Percentiles rank a stretch among this genome's conserved stretches.
phyloP scores from a whole-genome alignment of 92 coral and sea anemone genomes.

The Virgularia gustaviana region DNA sequence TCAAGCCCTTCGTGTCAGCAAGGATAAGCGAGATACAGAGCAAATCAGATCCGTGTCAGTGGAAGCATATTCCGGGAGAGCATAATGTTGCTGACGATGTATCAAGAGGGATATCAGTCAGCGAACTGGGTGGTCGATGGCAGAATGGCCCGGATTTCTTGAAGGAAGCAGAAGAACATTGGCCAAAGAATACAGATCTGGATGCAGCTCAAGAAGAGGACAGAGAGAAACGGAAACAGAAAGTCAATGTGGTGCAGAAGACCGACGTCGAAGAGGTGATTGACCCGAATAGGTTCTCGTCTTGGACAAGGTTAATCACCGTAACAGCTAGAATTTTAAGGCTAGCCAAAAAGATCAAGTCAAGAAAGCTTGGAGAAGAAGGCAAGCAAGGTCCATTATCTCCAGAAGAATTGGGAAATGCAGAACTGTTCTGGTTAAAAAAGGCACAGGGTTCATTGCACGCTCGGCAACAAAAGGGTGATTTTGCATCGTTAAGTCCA shows the following conservation, averaged over 20 bases:
- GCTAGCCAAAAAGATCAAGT: slow-evolving; percentile 19
- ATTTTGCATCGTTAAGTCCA: slow-evolving; percentile 46
- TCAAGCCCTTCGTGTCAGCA: slow-evolving; percentile 48
- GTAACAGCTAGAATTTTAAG: slow-evolving; percentile 40
- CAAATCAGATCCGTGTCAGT: slow-evolving; percentile 36
- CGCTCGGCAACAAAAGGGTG: slow-evolving; percentile 39
- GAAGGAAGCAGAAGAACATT: slow-evolving; percentile 23
- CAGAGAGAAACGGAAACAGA: no score
- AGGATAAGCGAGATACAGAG: slow-evolving; percentile 47
- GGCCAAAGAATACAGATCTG: no score
- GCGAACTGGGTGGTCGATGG: slow-evolving; percentile 42
- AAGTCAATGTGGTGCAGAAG: no score
- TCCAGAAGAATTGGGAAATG: slow-evolving; percentile 40
- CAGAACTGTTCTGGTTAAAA: slow-evolving; percentile 41
- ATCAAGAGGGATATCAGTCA: slow-evolving; percentile 42
- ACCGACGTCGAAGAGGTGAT: no score
- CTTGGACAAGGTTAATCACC: slow-evolving; percentile 56
- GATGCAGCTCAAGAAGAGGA: no score
- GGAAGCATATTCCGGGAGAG: slow-evolving; percentile 54
- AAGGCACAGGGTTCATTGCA: slow-evolving; percentile 40
- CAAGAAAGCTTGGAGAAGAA: not conserved
- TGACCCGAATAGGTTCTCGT: slow-evolving; percentile 41
- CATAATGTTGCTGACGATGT: slow-evolving; percentile 52
- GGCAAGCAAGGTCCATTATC: slow-evolving; percentile 26
- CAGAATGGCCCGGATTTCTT: slow-evolving; percentile 35